Evolutionary conservation across 2,888 invertebrate species (phyloP).

Genomic region (Elysia crispata): DNA sequence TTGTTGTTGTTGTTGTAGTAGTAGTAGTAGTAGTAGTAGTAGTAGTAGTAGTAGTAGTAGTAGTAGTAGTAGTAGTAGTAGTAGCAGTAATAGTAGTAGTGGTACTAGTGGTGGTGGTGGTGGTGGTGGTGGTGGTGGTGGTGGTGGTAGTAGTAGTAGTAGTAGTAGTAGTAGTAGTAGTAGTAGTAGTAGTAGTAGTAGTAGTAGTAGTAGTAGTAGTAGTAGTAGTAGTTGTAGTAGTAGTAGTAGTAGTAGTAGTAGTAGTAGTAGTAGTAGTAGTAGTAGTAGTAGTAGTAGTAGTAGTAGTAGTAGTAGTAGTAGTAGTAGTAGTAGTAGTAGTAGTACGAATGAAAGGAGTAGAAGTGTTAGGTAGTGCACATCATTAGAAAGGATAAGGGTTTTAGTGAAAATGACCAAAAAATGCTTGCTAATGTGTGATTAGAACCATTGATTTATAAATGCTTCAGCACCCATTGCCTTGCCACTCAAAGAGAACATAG

Average conservation of each 20-base stretch:
- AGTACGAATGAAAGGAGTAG: too few relatives aligned
- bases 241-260: slow-evolving; percentile 28
- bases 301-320: slow-evolving; percentile 28
- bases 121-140: background rate
- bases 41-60: background rate
- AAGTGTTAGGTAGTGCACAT: too few relatives aligned
- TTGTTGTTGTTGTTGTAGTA: background rate
- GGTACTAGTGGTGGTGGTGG: background rate
- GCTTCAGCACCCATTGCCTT: too few relatives aligned
- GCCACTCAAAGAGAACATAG: too few relatives aligned
- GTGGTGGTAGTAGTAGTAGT: slow-evolving; percentile 9
- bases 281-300: slow-evolving; percentile 28
- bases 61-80: slow-evolving; percentile 1
- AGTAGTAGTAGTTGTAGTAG: slow-evolving; percentile 19
- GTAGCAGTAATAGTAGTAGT: slow-evolving; percentile 1
- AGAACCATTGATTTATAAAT: too few relatives aligned
- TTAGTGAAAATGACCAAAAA: too few relatives aligned
- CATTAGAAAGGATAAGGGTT: too few relatives aligned
- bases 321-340: too few relatives aligned
- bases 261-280: slow-evolving; percentile 28
- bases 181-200: slow-evolving; percentile 28
- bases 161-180: slow-evolving; percentile 20
- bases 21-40: background rate
- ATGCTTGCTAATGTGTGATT: too few relatives aligned
- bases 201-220: slow-evolving; percentile 28